Conservation (phyloP, 2,113 vertebrate genomes). For the Malurus cyaneus region DNA sequence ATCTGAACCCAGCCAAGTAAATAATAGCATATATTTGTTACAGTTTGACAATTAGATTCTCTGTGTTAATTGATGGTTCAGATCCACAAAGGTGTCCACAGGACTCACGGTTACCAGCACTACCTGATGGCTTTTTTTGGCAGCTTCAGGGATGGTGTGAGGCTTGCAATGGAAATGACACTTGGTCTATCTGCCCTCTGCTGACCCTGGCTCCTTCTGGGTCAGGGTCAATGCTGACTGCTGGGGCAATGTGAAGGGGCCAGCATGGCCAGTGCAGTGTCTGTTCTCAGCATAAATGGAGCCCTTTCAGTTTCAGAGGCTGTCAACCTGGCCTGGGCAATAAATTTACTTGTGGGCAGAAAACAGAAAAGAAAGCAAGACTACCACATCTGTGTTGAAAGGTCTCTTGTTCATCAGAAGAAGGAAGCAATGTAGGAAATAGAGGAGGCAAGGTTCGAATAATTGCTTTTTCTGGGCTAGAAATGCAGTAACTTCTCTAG, state of each 20-base stretch:
- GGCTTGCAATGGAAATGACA: neutral
- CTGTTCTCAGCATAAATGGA: conserved; percentile 5
- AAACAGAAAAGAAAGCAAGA: conserved; percentile 42
- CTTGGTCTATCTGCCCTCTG: neutral
- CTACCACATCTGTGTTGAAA: conserved; percentile 42
- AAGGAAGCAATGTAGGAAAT: conserved; percentile 43
- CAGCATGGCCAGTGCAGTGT: neutral
- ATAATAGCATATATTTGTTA: neutral
- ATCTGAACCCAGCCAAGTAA: neutral
- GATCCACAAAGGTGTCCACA: neutral
- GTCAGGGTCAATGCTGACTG: neutral
- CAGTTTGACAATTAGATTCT: neutral
- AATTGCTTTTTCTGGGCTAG: conserved; percentile 40
- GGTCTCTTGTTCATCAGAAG: conserved; percentile 51
- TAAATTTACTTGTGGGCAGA: conserved; percentile 30
- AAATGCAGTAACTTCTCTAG: conserved; percentile 15
- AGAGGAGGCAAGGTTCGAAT: conserved; percentile 20
- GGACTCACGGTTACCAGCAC: neutral
- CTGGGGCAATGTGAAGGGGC: neutral
- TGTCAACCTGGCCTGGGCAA: conserved; percentile 3
- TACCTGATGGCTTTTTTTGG: neutral
- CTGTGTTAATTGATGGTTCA: neutral
- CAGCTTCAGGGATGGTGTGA: neutral
- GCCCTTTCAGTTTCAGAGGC: neutral
- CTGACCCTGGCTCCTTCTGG: neutral